Conservation (phyloP, 2,113 vertebrate species). For the Phalacrocorax aristotelis region DNA sequence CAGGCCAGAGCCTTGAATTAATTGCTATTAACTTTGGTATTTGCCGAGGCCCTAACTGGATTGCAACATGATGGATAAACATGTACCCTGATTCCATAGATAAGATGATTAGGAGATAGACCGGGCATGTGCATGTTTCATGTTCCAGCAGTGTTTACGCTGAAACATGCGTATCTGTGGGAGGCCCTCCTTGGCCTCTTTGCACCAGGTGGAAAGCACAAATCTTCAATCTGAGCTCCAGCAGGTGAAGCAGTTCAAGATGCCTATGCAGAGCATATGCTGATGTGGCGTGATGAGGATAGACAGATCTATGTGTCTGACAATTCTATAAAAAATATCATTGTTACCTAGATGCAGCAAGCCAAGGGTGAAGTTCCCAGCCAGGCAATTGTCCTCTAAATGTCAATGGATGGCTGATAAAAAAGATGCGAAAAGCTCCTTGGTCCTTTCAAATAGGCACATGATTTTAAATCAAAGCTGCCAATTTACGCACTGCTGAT, state of each 20-base stretch:
- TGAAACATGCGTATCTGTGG: neutral
- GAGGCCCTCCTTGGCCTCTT: neutral
- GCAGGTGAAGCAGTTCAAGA: neutral
- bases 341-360: neutral
- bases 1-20: neutral
- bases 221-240: neutral
- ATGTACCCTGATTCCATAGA: neutral
- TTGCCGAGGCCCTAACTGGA: neutral
- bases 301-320: neutral
- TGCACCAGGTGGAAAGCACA: neutral
- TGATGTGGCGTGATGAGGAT: neutral
- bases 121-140: neutral
- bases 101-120: neutral
- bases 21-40: neutral
- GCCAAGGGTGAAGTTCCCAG: neutral
- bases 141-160: neutral
- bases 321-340: neutral
- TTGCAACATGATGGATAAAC: neutral
- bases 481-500: neutral
- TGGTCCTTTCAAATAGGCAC: fast-evolving
- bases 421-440: neutral
- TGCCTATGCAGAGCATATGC: neutral
- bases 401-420: neutral
- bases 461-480: neutral
- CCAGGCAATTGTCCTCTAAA: neutral